Evolutionary conservation across 2,797 vertebrate genomes (phyloP).

Genomic region (Bradypodion ventrale): DNA sequence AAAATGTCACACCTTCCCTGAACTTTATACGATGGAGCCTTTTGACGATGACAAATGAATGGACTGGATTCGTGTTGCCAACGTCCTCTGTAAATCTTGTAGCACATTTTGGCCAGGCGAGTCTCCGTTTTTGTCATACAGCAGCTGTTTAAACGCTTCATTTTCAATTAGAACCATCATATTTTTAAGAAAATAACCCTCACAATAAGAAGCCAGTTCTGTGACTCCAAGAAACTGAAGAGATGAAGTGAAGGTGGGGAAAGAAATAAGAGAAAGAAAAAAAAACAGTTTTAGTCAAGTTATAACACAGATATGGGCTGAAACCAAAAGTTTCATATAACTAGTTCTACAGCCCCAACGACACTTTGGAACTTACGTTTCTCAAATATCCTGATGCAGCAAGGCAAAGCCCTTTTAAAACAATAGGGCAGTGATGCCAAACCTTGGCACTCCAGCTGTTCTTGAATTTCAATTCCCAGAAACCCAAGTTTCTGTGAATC

Average conservation of each 20-base stretch:
- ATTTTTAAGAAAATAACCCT: constrained; percentile 98
- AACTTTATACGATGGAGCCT: constrained; percentile 92
- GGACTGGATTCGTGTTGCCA: constrained; percentile 94
- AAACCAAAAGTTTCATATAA: constrained; percentile 9
- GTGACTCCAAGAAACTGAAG: constrained; percentile 90
- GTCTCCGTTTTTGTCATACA: constrained; percentile 88
- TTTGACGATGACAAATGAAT: constrained; percentile 98
- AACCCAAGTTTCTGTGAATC: no score
- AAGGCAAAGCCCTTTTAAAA: neutral
- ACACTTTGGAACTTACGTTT: neutral
- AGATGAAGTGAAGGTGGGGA: constrained; percentile 56
- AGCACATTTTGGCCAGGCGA: constrained; percentile 88
- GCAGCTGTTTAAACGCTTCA: constrained; percentile 93
- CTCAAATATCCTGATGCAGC: neutral
- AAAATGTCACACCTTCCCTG: constrained; percentile 20
- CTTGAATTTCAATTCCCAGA: no score
- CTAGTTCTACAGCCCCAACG: neutral
- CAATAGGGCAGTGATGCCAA: no score
- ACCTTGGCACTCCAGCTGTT: no score
- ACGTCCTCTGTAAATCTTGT: constrained; percentile 93
- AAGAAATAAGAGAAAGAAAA: constrained; percentile 24
- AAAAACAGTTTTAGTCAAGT: neutral
- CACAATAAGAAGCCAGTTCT: constrained; percentile 92
- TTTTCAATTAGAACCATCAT: constrained; percentile 98
- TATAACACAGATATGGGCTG: neutral